Evolutionary conservation across 2,113 vertebrate genomes (phyloP).

Genomic region (Phylloscopus trochiloides): DNA sequence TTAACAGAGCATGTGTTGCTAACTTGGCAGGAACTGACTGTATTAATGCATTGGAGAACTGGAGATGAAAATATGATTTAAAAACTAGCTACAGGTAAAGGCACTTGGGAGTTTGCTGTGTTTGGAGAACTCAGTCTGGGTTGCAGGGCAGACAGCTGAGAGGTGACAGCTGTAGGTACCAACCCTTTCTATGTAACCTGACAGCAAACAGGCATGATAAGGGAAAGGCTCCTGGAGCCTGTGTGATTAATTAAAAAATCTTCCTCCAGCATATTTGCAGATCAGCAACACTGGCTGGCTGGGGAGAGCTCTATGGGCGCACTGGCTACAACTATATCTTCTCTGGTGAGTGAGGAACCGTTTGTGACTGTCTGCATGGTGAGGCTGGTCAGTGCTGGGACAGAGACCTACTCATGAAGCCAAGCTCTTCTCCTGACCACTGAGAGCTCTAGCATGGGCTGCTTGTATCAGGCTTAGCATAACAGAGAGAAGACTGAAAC

Average conservation of each 20-base stretch:
- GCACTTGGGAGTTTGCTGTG: background rate
- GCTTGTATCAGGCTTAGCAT: background rate
- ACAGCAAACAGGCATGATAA: background rate
- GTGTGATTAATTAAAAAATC: background rate
- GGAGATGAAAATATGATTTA: background rate
- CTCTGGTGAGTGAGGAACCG: conserved; percentile 81
- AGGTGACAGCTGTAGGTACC: background rate
- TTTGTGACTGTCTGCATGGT: background rate
- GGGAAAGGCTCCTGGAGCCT: background rate
- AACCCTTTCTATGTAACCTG: background rate
- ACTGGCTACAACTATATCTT: conserved; percentile 99
- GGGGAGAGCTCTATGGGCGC: conserved; percentile 96
- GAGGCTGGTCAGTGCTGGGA: background rate
- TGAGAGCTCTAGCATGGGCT: background rate
- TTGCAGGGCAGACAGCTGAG: background rate
- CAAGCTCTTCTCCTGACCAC: background rate
- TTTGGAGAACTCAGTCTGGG: background rate
- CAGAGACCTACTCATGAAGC: background rate
- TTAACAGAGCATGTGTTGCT: background rate
- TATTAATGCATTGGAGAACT: background rate
- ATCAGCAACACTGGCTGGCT: conserved; percentile 94
- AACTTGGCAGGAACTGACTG: background rate
- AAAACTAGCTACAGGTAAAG: background rate
- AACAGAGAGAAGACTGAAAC: background rate
- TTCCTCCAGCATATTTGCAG: conserved; percentile 91